Base-by-base conservation (phyloP, 2,888 invertebrate genomes). In the Linyphia triangularis region DNA sequence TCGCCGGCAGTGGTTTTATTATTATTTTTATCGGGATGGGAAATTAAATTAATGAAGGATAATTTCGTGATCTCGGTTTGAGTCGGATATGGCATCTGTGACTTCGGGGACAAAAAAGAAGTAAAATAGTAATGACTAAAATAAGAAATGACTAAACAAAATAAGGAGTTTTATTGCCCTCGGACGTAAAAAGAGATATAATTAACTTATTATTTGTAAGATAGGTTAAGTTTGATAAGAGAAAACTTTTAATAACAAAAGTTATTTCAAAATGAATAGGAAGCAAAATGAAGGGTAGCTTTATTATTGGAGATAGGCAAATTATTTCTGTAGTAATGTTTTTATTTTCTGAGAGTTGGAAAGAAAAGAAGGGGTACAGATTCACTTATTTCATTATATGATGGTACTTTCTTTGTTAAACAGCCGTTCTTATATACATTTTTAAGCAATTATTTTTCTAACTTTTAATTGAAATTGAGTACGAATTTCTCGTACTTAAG, bases 21-120 rank as follows among this genome's bases (percentile, higher is more conserved):
- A 67, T 75, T 57, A 75, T 67, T 77, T 37, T 77, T 65, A 65
- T 63, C 59, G 26, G 57, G 43, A 59, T 57, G 65, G 70, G 70
- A 43, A 81, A 67, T 84, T 67, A 37, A 78, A 78, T 77, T 78
- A 85, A 85, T 78, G 85, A 78, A 70, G 22, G 70, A 70, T 84
- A 84, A 84, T 75, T 75, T 67, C 51, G 33, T 24, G 67, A 51
- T 51, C 51, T 28, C 33, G 26, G 63, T 57, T 67, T 51, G 37
- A 30, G 43, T 67, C 37, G n/a, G 67, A 59, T 67, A 65, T 22
- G 37, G 72, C 33, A 57, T 75, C 51, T 59, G 75, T 30, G 73
- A 61, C 75, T 75, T 33, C 9, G 10, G 51, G 19, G 3, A 37
- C 6, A 51, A 28, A 13, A 28, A n/a, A 69, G 26, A 40, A 4